These are phyloP conservation scores for Ormia ochracea DNA, from an alignment of 2,888 invertebrate genomes.

Conservation along the genomic window DNA sequence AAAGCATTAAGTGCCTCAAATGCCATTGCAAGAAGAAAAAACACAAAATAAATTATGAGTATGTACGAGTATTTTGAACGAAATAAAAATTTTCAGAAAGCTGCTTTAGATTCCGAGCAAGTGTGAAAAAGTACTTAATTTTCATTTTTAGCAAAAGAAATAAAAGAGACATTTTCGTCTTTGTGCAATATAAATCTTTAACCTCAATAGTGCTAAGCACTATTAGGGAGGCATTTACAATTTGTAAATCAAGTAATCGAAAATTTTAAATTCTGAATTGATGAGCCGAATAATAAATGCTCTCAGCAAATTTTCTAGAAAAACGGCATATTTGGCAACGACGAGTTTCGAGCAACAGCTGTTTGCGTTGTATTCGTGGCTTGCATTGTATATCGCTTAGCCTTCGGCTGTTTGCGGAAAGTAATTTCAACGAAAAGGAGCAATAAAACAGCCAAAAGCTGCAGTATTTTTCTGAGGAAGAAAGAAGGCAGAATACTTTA, in stretches of 20 bases:
- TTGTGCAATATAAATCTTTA: neutral
- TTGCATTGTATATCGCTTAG: too few species aligned
- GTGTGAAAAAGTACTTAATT: slow-evolving; percentile 29
- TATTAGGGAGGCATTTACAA: neutral
- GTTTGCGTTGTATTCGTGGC: too few species aligned
- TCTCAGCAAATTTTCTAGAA: too few species aligned
- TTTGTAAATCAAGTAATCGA: neutral
- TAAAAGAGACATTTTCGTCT: neutral
- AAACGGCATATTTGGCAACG: too few species aligned
- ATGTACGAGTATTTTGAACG: neutral
- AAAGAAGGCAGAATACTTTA: too few species aligned
- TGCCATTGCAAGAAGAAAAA: slow-evolving; percentile 27
- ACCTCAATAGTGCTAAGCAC: neutral
- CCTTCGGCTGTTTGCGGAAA: too few species aligned
- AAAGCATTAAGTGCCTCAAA: slow-evolving; percentile 38
- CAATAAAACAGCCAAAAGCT: too few species aligned
- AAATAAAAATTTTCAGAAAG: slow-evolving; percentile 36
- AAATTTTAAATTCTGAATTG: neutral
- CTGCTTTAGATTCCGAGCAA: slow-evolving; percentile 32
- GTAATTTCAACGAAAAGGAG: too few species aligned
- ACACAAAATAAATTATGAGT: neutral
- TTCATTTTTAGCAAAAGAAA: neutral
- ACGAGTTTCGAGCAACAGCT: too few species aligned
- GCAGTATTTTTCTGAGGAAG: too few species aligned
- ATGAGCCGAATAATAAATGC: too few species aligned